Conservation (phyloP, 2,888 invertebrate species). For the Eupithecia exiguata region DNA sequence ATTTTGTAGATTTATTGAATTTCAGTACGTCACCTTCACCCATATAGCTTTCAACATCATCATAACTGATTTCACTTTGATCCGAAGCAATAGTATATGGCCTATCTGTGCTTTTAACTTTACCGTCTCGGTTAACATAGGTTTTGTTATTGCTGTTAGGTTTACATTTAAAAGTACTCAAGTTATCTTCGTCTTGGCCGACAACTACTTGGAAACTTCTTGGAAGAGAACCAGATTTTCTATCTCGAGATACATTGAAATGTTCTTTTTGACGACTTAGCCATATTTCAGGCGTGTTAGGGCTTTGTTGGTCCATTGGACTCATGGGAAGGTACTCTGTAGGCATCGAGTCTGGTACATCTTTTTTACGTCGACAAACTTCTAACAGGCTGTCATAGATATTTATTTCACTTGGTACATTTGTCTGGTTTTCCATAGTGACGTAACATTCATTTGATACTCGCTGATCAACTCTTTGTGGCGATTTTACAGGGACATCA, state of each 20-base stretch:
- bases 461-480: conserved; percentile 60
- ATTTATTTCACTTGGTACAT: conserved; percentile 57
- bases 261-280: conserved; percentile 88
- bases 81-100: conserved; percentile 89
- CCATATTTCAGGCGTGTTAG: conserved; percentile 88
- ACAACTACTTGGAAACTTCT: conserved; percentile 89
- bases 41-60: conserved; percentile 86
- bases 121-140: conserved; percentile 85
- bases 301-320: conserved; percentile 73
- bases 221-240: conserved; percentile 90
- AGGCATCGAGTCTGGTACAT: conserved; percentile 57
- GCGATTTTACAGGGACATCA: conserved; percentile 72
- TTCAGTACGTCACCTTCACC: conserved; percentile 75
- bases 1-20: conserved; percentile 69
- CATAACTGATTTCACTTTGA: conserved; percentile 87
- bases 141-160: conserved; percentile 76
- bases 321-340: conserved; percentile 76
- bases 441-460: conserved; percentile 66
- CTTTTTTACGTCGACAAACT: conserved; percentile 71
- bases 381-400: conserved; percentile 74
- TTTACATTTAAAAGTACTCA: conserved; percentile 74
- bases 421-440: conserved; percentile 65
- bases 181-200: conserved; percentile 75
- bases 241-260: conserved; percentile 85
- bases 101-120: conserved; percentile 85